Evolutionary conservation across 2,797 vertebrate genomes (phyloP).

Genomic region (Podarcis lilfordi): DNA sequence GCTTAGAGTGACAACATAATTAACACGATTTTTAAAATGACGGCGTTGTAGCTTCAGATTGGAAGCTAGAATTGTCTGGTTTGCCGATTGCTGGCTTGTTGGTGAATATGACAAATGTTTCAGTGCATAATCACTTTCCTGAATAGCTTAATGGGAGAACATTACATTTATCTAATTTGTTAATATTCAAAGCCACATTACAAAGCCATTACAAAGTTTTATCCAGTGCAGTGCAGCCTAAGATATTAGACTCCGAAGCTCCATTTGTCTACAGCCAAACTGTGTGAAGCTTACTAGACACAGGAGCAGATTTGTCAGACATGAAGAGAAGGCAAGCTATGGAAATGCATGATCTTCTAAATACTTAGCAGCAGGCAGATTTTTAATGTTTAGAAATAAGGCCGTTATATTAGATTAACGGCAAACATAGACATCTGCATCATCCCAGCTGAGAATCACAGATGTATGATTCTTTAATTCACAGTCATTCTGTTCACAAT

Average conservation of each 20-base stretch:
- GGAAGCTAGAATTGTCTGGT: neutral
- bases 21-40: neutral
- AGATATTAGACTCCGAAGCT: slow-evolving; percentile 17
- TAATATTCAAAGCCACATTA: slow-evolving; percentile 29
- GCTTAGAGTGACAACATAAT: neutral
- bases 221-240: neutral
- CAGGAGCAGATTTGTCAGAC: slow-evolving; percentile 26
- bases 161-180: slow-evolving; percentile 12
- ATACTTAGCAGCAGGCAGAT: accelerated
- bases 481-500: slow-evolving; percentile 9
- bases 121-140: neutral
- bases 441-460: slow-evolving; percentile 14
- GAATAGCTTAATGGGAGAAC: neutral
- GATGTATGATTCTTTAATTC: neutral
- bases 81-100: neutral
- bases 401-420: slow-evolving; percentile 34
- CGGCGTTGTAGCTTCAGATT: neutral
- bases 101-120: neutral
- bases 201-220: slow-evolving; percentile 22
- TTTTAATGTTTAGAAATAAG: slow-evolving; percentile 15
- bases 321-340: neutral
- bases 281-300: neutral
- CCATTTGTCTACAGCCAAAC: neutral
- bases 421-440: neutral
- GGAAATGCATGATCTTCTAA: slow-evolving; percentile 9